Evolutionary conservation across 2,888 invertebrate species (phyloP).

Genomic region (Rambutsinella grinnellia): DNA sequence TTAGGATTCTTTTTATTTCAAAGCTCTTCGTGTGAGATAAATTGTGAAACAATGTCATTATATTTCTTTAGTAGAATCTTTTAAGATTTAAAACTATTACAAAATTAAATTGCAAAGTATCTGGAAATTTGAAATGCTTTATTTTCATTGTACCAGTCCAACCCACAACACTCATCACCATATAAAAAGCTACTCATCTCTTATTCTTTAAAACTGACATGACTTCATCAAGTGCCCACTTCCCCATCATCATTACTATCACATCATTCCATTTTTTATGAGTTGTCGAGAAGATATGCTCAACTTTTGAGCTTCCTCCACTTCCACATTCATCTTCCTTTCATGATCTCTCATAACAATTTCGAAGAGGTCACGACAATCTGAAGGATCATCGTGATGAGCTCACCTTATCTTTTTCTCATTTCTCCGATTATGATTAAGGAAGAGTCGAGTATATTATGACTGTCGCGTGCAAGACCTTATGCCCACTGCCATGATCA

Average conservation of each 20-base stretch:
- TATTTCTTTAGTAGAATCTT: too few species aligned
- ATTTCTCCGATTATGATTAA: constrained; percentile 2
- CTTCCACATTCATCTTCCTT: not conserved
- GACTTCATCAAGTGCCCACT: constrained; percentile 25
- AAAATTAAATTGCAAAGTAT: too few species aligned
- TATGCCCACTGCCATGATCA: constrained; percentile 57
- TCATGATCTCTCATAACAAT: constrained; percentile 17
- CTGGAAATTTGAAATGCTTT: too few species aligned
- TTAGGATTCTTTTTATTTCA: too few species aligned
- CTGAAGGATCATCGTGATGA: constrained; percentile 10
- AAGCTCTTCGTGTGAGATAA: not conserved
- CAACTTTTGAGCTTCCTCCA: not conserved
- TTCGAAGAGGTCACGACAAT: constrained; percentile 46
- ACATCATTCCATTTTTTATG: constrained; percentile 2
- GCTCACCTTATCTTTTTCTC: constrained; percentile 39
- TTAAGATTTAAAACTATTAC: too few species aligned
- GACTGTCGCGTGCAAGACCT: constrained; percentile 65
- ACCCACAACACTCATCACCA: not conserved
- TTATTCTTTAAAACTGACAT: not conserved
- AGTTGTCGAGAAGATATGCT: not conserved
- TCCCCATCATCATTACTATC: constrained; percentile 4
- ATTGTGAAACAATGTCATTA: too few species aligned
- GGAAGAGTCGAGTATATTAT: constrained; percentile 8
- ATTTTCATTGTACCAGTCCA: too few species aligned
- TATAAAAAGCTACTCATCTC: not conserved